phyloP scores from a whole-genome alignment of 2,113 vertebrate genomes.

The Eira barbara region DNA sequence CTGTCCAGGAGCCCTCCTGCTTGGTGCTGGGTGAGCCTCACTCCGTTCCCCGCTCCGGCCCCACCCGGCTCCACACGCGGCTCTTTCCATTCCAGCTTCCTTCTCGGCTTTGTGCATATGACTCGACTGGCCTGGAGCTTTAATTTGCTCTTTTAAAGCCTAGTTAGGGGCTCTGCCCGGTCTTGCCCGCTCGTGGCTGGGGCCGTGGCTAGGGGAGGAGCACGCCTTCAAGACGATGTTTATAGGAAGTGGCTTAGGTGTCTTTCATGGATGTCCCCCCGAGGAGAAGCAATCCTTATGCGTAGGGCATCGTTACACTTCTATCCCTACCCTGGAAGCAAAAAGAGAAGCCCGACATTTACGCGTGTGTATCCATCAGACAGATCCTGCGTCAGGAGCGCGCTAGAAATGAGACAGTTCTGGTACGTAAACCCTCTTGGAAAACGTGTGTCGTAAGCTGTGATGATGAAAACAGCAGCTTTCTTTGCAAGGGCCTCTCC shows the following conservation, averaged over 20 bases:
- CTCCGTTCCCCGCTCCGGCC: not conserved
- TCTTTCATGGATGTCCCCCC: too few relatives aligned
- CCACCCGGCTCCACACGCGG: accelerated
- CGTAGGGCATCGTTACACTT: not conserved
- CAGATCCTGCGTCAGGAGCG: not conserved
- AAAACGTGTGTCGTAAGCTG: accelerated
- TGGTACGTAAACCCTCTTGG: accelerated
- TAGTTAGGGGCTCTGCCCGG: accelerated
- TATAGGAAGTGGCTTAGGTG: not conserved
- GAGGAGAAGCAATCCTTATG: not conserved
- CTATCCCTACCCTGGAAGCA: not conserved
- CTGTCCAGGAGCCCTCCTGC: accelerated
- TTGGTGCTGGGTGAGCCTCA: accelerated
- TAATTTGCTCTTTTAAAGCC: accelerated
- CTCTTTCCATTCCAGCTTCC: not conserved
- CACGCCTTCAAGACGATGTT: accelerated
- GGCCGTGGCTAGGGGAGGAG: accelerated
- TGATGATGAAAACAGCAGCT: accelerated
- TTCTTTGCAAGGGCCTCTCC: not conserved
- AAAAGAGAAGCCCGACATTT: not conserved
- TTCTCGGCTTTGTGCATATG: accelerated
- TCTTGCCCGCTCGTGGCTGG: not conserved
- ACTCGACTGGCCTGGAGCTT: accelerated
- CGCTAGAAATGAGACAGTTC: not conserved
- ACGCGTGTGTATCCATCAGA: accelerated